Conservation (phyloP, 1,140 invertebrate genomes). For the Drosophila triauraria region DNA sequence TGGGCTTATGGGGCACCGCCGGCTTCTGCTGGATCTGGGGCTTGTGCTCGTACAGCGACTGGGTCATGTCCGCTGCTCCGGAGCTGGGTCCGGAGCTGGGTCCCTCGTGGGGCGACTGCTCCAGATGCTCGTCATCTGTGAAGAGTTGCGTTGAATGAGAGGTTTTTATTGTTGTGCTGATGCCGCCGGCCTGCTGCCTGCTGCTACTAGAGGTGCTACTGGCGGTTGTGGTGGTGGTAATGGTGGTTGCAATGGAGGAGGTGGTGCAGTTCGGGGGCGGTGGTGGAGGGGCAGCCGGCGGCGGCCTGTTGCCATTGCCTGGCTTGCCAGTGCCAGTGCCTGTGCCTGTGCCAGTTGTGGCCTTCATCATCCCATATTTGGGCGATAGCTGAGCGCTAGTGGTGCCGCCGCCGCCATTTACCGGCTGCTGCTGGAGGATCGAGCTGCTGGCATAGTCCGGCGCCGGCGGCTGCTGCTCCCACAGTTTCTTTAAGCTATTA, state of each 20-base stretch:
- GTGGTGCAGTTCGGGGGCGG: slow-evolving; percentile 70
- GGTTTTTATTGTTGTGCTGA: slow-evolving; percentile 64
- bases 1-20: slow-evolving; percentile 87
- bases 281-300: slow-evolving; percentile 80
- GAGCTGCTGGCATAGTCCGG: slow-evolving; percentile 82
- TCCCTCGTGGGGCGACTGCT: slow-evolving; percentile 32
- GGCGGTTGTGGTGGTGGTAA: slow-evolving; percentile 38
- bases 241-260: slow-evolving; percentile 31
- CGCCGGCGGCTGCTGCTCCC: slow-evolving; percentile 90
- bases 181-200: slow-evolving; percentile 35
- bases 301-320: slow-evolving; percentile 70
- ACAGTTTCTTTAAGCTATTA: slow-evolving; percentile 95
- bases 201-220: slow-evolving; percentile 36
- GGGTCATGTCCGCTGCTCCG: slow-evolving; percentile 68
- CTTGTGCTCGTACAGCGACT: slow-evolving; percentile 67
- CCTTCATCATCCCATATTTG: slow-evolving; percentile 71
- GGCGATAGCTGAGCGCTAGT: slow-evolving; percentile 71
- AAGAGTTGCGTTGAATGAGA: slow-evolving; percentile 84
- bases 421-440: slow-evolving; percentile 58
- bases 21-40: slow-evolving; percentile 80
- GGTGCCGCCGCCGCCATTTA: slow-evolving; percentile 26
- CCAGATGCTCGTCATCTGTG: slow-evolving; percentile 71
- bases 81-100: neutral
- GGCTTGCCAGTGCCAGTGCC: slow-evolving; percentile 10
- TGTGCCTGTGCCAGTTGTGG: neutral